A percentile compares a stretch with the other conserved stretches of the same genome.
Evolutionary conservation across 2,797 vertebrate species (phyloP).

Genomic region (Parauchenoglanis punctatus): DNA sequence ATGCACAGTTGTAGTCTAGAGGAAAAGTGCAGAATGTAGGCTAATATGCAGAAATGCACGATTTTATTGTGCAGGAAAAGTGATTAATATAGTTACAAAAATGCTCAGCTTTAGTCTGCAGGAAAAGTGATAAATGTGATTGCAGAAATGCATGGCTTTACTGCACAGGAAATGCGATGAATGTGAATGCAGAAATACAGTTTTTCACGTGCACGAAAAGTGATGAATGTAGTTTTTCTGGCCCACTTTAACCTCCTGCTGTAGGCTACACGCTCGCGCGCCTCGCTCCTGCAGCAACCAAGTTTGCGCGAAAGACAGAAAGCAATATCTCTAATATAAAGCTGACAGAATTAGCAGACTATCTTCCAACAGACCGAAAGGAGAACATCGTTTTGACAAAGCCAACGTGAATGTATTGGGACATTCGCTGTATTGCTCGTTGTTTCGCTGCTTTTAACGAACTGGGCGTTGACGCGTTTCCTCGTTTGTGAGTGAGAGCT

Average conservation of each 20-base stretch:
- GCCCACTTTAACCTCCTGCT: neutral
- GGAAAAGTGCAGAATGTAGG: neutral
- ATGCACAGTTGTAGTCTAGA: neutral
- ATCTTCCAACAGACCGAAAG: neutral
- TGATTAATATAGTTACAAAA: neutral
- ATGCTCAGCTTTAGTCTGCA: neutral
- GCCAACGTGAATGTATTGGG: neutral
- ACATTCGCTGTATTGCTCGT: neutral
- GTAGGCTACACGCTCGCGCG: neutral
- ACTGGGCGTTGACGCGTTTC: neutral
- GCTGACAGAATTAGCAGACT: neutral
- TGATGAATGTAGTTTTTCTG: neutral
- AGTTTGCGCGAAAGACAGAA: neutral
- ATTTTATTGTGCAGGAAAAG: neutral
- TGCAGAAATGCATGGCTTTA: neutral
- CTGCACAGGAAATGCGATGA: neutral
- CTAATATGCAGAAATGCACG: neutral
- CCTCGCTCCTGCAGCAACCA: neutral
- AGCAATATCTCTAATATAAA: neutral
- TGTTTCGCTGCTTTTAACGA: no score
- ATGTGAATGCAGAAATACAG: neutral
- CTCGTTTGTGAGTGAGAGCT: constrained; percentile 7
- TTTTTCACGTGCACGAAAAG: neutral
- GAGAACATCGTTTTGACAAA: neutral
- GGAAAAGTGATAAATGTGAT: neutral